Percentiles rank a stretch among this genome's conserved stretches.
These are phyloP conservation scores for Macrostomum lignano DNA, from an alignment of 1,140 invertebrate species.

Conservation along the genomic window DNA sequence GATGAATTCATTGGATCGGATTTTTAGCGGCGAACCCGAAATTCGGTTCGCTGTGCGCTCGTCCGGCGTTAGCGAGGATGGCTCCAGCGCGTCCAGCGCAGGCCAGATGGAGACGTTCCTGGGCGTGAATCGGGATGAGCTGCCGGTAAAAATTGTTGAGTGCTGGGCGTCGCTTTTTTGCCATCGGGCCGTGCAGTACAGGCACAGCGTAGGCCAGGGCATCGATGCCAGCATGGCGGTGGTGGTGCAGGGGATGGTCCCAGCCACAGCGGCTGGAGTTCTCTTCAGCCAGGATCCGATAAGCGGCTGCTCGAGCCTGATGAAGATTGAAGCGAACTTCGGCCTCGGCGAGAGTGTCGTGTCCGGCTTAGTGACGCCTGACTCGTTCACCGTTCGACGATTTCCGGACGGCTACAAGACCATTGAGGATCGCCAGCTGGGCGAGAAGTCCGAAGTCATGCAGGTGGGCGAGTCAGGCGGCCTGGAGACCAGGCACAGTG, in stretches of 20 bases:
- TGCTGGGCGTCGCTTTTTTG: no score
- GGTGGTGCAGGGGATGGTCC: slow-evolving; percentile 47
- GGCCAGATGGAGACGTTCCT: no score
- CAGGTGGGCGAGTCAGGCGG: slow-evolving; percentile 10
- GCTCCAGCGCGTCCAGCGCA: no score
- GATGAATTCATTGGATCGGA: no score
- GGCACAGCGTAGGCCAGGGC: no score
- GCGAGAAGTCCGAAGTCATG: slow-evolving; percentile 12
- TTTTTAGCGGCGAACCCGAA: no score
- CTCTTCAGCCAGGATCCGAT: slow-evolving; percentile 47
- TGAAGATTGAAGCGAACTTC: slow-evolving; percentile 46
- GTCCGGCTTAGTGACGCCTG: slow-evolving; percentile 41
- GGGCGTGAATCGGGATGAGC: no score
- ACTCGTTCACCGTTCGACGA: slow-evolving; percentile 36
- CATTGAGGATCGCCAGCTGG: slow-evolving; percentile 29
- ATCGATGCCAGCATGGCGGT: slow-evolving; percentile 46
- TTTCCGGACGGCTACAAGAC: slow-evolving; percentile 26
- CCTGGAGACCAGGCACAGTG: slow-evolving; percentile 12
- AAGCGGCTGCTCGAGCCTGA: slow-evolving; percentile 35
- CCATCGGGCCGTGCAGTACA: no score
- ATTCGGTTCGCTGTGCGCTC: no score
- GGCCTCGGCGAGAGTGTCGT: slow-evolving; percentile 53
- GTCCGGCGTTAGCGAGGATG: no score
- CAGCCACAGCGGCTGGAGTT: slow-evolving; percentile 41
- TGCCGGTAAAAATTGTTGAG: no score